Percentiles rank a stretch among this genome's conserved stretches.
Conservation (phyloP, 1,140 invertebrate species). For the Leptinotarsa texana region DNA sequence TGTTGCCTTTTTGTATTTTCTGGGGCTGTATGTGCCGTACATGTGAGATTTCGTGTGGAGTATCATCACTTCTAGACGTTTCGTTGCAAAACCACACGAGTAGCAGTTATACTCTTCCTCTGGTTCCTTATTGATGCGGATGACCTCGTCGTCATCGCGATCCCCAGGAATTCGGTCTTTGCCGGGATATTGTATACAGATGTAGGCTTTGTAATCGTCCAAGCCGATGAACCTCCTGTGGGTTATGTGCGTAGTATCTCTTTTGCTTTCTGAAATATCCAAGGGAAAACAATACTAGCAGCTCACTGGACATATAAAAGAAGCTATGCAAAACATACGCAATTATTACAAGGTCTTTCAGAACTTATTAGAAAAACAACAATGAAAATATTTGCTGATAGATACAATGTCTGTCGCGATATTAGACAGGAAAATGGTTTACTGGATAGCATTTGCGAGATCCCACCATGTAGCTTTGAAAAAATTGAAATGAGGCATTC, state of each 20-base stretch:
- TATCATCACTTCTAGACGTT: slow-evolving; percentile 70
- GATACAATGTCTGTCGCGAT: too few species aligned
- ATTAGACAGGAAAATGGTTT: too few species aligned
- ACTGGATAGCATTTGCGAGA: too few species aligned
- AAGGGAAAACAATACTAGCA: slow-evolving; percentile 24
- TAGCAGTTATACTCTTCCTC: slow-evolving; percentile 62
- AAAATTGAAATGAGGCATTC: too few species aligned
- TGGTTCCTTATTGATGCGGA: slow-evolving; percentile 35
- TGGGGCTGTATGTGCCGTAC: slow-evolving; percentile 27
- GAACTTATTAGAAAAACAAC: not conserved
- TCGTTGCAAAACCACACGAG: slow-evolving; percentile 66
- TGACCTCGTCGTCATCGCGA: slow-evolving; percentile 37
- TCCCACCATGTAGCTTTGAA: too few species aligned
- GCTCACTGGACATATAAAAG: too few species aligned
- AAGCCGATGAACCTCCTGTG: slow-evolving; percentile 61
- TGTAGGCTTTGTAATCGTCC: slow-evolving; percentile 67
- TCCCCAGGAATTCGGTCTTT: slow-evolving; percentile 41
- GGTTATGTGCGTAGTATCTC: slow-evolving; percentile 53
- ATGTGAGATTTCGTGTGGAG: slow-evolving; percentile 69
- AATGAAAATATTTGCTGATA: too few species aligned
- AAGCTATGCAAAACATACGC: too few species aligned
- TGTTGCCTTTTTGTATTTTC: slow-evolving; percentile 31
- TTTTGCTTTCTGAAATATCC: slow-evolving; percentile 35
- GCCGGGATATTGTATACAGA: slow-evolving; percentile 60
- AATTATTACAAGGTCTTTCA: too few species aligned